Conservation (phyloP, 2,888 invertebrate genomes). For the Galeopsomyia nigrocyanea region DNA sequence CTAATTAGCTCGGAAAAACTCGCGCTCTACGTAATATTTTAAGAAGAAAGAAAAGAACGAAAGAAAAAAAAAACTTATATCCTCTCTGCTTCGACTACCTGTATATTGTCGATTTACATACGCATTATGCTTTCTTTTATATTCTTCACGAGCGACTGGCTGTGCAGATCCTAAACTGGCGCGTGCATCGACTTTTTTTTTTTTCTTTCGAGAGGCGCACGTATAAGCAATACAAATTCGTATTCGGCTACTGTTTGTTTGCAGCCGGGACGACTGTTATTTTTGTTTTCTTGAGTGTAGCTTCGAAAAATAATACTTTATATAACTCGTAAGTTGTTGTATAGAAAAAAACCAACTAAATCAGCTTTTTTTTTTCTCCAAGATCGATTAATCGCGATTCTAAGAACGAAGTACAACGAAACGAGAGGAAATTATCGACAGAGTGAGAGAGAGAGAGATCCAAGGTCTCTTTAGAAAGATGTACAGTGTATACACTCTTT, state of each 20-base stretch:
- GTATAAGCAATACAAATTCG: constrained; percentile 26
- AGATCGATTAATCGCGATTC: too few relatives aligned
- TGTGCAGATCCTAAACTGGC: not conserved
- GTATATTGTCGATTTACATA: constrained; percentile 42
- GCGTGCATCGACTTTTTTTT: not conserved
- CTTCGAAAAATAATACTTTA: too few relatives aligned
- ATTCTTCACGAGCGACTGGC: constrained; percentile 5
- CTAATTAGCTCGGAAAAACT: not conserved
- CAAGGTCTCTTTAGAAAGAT: constrained; percentile 2
- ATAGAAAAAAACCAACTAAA: too few relatives aligned
- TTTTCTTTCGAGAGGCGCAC: not conserved
- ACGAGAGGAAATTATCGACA: constrained; percentile 14
- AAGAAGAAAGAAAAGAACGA: too few relatives aligned
- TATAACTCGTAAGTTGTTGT: too few relatives aligned
- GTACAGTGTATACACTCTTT: not conserved
- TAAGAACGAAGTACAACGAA: too few relatives aligned
- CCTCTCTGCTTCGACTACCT: not conserved
- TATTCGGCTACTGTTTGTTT: not conserved
- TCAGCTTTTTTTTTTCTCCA: too few relatives aligned
- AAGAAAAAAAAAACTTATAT: too few relatives aligned
- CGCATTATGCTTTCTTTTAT: constrained; percentile 35
- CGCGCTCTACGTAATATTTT: too few relatives aligned
- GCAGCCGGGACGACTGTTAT: not conserved
- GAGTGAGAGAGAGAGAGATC: not conserved
- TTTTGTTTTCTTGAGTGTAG: too few relatives aligned